phyloP scores from a whole-genome alignment of 2,888 invertebrate genomes.

The Blomia tropicalis region DNA sequence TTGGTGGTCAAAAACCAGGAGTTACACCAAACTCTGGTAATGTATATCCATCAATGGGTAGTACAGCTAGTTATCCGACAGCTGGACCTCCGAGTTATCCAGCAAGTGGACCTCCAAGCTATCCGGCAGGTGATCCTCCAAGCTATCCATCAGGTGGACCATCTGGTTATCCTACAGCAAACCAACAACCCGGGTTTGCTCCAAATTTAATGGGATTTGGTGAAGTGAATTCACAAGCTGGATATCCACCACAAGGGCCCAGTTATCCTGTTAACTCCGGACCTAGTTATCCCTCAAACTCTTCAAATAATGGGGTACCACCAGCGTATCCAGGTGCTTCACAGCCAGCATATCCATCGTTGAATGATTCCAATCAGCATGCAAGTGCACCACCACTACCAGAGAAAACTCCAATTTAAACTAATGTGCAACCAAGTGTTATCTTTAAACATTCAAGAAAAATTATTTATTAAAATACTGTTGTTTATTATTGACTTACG shows the following conservation, averaged over 20 bases:
- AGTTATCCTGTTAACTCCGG: not conserved
- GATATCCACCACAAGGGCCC: not conserved
- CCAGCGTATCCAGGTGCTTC: too few species aligned
- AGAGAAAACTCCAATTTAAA: too few species aligned
- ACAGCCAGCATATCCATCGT: too few species aligned
- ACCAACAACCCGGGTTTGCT: not conserved
- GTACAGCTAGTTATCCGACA: not conserved
- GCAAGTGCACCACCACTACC: too few species aligned
- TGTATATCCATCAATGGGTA: not conserved
- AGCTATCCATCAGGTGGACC: not conserved
- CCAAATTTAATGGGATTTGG: not conserved
- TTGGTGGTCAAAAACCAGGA: slow-evolving; percentile 38
- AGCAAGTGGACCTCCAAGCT: not conserved
- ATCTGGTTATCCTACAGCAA: not conserved
- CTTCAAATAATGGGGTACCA: too few species aligned
- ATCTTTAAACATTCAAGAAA: too few species aligned
- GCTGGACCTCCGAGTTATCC: not conserved
- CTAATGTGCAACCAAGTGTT: too few species aligned
- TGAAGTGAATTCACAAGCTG: not conserved
- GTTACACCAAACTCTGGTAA: not conserved
- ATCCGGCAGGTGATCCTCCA: not conserved
- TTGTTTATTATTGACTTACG: too few species aligned
- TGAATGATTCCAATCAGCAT: too few species aligned
- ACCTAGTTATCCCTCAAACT: not conserved
- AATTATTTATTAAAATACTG: too few species aligned